Evolutionary conservation across 2,113 vertebrate genomes (phyloP).

Genomic region (Crypturellus undulatus): DNA sequence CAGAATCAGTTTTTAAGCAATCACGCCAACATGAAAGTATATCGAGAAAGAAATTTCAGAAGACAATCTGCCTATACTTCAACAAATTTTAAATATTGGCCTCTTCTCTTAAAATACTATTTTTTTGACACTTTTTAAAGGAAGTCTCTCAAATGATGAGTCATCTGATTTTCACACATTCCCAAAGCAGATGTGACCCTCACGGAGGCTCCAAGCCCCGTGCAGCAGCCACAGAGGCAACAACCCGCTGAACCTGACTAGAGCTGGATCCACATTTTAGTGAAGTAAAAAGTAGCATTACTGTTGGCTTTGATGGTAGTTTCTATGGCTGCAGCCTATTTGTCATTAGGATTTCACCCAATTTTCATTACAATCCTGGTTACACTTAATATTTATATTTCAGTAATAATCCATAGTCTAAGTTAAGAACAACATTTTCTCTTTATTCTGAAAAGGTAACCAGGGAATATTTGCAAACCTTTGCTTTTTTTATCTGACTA

Average conservation of each 20-base stretch:
- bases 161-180: constrained; percentile 21
- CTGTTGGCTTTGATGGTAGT: neutral
- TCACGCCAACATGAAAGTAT: neutral
- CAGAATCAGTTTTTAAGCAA: neutral
- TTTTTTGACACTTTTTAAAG: neutral
- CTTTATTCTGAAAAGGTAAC: neutral
- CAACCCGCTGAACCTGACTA: neutral
- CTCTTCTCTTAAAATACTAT: neutral
- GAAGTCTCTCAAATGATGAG: neutral
- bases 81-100: neutral
- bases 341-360: neutral
- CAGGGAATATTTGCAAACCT: neutral
- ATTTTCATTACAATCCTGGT: neutral
- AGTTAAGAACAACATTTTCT: neutral
- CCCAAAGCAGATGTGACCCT: neutral
- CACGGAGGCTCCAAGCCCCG: neutral
- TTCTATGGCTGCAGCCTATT: neutral
- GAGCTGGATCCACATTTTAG: neutral
- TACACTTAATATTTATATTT: neutral
- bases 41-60: neutral
- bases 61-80: neutral
- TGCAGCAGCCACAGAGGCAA: neutral
- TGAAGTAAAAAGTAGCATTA: neutral
- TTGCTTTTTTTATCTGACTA: neutral
- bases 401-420: neutral